Evolutionary conservation across 2,113 vertebrate species (phyloP), one percentile per base, ranked within the genome.

Genomic region (Lampris incognitus): DNA sequence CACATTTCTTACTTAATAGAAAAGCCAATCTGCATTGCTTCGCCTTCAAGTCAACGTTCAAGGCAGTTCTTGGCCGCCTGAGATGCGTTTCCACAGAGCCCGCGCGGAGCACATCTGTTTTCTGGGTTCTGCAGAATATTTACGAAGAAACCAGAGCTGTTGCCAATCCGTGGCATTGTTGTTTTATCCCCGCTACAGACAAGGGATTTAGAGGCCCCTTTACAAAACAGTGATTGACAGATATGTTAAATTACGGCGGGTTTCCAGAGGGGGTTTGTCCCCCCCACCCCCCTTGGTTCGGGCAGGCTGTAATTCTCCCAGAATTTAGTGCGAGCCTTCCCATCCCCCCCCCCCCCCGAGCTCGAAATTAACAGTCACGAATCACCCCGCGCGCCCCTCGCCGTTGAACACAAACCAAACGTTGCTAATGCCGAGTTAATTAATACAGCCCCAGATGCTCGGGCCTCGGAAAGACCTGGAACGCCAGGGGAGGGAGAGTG

Each of bases 401-500:
- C 58, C 55, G 69, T 78, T 72, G 76, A 92, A 92, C 80, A 88
- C 91, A 89, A 92, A 84, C 62, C 80, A 74, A 92, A 86, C 9
- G 54, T 57, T 81, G 79, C 84, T 89, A 93, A 93, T 93, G 92
- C 94, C 92, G 92, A 94, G 84, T 92, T 93, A 93, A 93, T 93
- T 93, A 93, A 91, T 89, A 88, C 79, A 87, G 85, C 70, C 88
- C 87, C 88, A 93, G 89, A 88, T 94, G 92, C 87, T 91, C 71
- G 65, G 76, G 63, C 81, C 78, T 89, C 74, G 66, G 83, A 88
- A 81, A 69, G 56, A 60, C 74, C 66, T 46, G 39, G 78, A 74
- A 69, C 46, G 74, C 85, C 85, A 89, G 78, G 69, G 70, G 85
- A 73, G 84, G 70, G 83, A 89, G 87, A 83, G 81, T 86, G 79